Evolutionary conservation across 2,113 vertebrate species (phyloP).

Genomic region (Callipepla californica): DNA sequence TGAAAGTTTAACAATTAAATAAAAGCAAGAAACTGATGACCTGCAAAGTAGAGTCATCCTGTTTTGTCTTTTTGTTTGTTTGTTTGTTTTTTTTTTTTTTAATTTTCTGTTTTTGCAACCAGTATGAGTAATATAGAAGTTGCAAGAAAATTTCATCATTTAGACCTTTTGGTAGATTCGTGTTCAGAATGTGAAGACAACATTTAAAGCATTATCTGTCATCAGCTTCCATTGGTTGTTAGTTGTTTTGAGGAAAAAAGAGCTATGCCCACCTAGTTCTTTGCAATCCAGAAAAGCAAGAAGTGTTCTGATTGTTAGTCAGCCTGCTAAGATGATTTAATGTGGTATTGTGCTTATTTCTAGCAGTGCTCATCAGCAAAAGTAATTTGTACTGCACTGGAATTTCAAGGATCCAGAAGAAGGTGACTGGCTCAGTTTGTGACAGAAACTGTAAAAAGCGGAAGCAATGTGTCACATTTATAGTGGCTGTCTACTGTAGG

Average conservation of each 20-base stretch:
- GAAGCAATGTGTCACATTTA: not conserved
- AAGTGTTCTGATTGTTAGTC: not conserved
- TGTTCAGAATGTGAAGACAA: not conserved
- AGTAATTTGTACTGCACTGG: not conserved
- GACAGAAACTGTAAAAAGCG: not conserved
- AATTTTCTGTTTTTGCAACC: not conserved
- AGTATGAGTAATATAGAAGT: not conserved
- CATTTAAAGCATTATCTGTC: not conserved
- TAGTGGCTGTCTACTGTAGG: not conserved
- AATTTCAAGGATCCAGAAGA: not conserved
- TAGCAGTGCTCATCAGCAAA: not conserved
- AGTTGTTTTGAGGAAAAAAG: not conserved
- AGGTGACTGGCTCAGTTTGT: not conserved
- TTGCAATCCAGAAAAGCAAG: not conserved
- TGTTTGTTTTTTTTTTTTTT: no score
- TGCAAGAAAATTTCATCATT: no score
- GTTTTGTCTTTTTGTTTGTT: not conserved
- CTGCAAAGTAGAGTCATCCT: not conserved
- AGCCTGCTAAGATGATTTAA: not conserved
- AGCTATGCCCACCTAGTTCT: not conserved
- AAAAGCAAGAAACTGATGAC: not conserved
- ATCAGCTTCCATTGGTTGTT: not conserved
- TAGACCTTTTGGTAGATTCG: not conserved
- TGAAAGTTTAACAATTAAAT: not conserved
- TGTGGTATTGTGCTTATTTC: not conserved